Percentiles rank a stretch among this genome's conserved stretches.
Conservation (phyloP, 1,140 invertebrate species). For the Drosophila pseudoobscura region DNA sequence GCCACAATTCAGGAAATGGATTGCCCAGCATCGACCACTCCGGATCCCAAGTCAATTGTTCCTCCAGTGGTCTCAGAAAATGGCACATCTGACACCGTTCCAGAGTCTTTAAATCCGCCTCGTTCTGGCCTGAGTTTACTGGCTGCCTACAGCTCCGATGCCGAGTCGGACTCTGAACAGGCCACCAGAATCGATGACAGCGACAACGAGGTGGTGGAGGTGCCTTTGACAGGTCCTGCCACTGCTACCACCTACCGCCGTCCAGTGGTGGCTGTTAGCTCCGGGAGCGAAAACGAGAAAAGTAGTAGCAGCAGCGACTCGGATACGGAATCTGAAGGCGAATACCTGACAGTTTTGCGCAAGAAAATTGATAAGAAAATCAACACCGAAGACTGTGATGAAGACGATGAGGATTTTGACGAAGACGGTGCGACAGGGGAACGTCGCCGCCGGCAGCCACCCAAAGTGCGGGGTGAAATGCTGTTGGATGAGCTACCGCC, state of each 20-base stretch:
- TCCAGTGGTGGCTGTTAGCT: conserved; percentile 53
- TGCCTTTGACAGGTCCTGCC: conserved; percentile 38
- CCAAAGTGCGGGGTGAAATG: conserved; percentile 74
- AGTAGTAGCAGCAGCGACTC: conserved; percentile 54
- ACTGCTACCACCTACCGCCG: conserved; percentile 31
- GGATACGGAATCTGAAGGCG: conserved; percentile 63
- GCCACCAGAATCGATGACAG: conserved; percentile 24
- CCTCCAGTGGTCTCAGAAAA: background rate
- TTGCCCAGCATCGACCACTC: background rate
- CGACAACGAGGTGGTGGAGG: conserved; percentile 66
- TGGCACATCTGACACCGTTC: background rate
- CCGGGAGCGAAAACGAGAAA: conserved; percentile 44
- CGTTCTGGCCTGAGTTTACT: conserved; percentile 56
- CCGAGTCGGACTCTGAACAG: conserved; percentile 46
- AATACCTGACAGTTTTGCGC: conserved; percentile 64
- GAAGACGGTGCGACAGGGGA: conserved; percentile 37
- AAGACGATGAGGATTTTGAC: conserved; percentile 69
- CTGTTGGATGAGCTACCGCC: conserved; percentile 90
- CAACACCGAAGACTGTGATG: conserved; percentile 65
- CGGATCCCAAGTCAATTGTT: background rate
- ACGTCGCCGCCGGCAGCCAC: conserved; percentile 49
- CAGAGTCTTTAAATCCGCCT: conserved; percentile 17
- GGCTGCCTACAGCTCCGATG: conserved; percentile 65
- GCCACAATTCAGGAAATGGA: conserved; percentile 17
- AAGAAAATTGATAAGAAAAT: conserved; percentile 72